Base-by-base conservation (phyloP, 2,888 invertebrate species). In the Campaea margaritaria region DNA sequence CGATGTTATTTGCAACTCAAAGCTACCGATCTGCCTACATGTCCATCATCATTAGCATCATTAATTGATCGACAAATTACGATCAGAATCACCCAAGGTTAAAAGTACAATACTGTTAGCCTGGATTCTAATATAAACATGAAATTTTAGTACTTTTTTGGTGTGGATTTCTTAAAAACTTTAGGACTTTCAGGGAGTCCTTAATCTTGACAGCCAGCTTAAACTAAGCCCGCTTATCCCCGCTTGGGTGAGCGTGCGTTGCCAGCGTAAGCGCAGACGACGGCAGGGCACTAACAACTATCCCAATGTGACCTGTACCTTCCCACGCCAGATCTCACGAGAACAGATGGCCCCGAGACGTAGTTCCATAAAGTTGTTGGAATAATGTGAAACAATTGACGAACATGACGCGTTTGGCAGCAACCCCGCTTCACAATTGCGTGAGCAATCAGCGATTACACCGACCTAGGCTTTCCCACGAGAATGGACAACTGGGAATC, bases 1-100 rank as follows among this genome's bases (percentile, higher is more conserved):
- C 43, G 39, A 38, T 11, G 31, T 44, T 14, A 43, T 60, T 61
- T 61, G 43, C 60, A 61, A 61, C 55, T 38, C 50, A 61, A 61
- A 61, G 55, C 15, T 36, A 36, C 60, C 60, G 60, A 21, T 51
- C 4, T 47, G 12, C 31, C 44, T 31, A 42, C 34, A 21, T 27
- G 43, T 27, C 16, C 31, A 31, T 31, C 9, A 7, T 3, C 9
- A 42, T 16, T 42, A 42, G 15, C 28, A 28, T 28, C 10, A 10
- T 45, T 45, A 31, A 31, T 45, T 45, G 31, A 5, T 21, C 43
- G 1, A 2, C 10, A 41, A n/a, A 10, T 10, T 14, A 41, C 0
- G 43, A 16, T 31, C 10, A 31, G 21, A 31, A 31, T 31, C 7
- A 31, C 9, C 31, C 2, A 21, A 9, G 7, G 7, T 9, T 7